Percentiles rank a stretch among this genome's conserved stretches.
These are phyloP conservation scores for Nerophis lumbriciformis DNA, from an alignment of 2,113 vertebrate species.

Conservation along the genomic window DNA sequence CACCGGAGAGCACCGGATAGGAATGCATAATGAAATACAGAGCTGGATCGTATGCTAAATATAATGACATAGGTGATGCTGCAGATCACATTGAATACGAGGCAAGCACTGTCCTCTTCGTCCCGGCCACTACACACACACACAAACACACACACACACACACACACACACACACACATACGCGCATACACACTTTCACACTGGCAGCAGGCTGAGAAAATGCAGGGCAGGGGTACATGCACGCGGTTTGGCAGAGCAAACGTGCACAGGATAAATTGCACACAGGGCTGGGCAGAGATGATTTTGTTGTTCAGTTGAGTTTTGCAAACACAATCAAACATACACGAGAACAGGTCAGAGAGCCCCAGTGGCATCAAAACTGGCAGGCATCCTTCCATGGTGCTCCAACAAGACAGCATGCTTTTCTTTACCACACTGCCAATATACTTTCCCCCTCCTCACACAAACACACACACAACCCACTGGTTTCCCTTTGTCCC, in stretches of 20 bases:
- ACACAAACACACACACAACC: conserved; percentile 31
- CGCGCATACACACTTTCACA: background rate
- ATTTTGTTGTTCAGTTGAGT: conserved; percentile 31
- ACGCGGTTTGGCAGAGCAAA: conserved; percentile 14
- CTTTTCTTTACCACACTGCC: conserved; percentile 58
- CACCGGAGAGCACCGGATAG: conserved; percentile 40
- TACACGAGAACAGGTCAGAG: conserved; percentile 50
- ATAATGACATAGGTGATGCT: conserved; percentile 63
- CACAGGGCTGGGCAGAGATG: conserved; percentile 25
- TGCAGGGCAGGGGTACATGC: conserved; percentile 3
- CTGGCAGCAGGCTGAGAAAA: background rate
- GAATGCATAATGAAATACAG: conserved; percentile 59
- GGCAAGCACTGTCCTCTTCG: conserved; percentile 52
- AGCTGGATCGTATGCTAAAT: conserved; percentile 58
- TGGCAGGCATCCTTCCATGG: conserved; percentile 60
- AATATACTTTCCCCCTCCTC: conserved; percentile 15
- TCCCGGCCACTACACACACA: conserved; percentile 44
- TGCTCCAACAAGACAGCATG: conserved; percentile 65
- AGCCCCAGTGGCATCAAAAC: conserved; percentile 60
- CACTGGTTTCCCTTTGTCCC: conserved; percentile 47
- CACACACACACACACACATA: conserved; percentile 7
- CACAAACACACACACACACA: conserved; percentile 15
- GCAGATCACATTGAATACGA: conserved; percentile 57
- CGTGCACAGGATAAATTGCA: conserved; percentile 17
- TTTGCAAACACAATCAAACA: conserved; percentile 39